Conservation (phyloP, 1,140 invertebrate species). For the Ladona fulva region DNA sequence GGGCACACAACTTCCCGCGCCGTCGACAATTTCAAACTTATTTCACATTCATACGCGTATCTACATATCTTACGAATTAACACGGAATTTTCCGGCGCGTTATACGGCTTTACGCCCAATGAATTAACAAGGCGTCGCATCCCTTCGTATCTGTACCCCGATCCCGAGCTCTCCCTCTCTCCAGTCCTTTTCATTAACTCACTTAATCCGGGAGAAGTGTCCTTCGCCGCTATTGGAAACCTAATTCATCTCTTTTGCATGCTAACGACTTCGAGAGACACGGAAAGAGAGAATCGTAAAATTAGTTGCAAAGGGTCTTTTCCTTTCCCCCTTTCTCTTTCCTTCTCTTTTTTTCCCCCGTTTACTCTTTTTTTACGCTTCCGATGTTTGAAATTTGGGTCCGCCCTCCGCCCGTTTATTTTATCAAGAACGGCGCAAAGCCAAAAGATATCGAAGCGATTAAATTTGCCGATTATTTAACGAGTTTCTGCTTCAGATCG, state of each 20-base stretch:
- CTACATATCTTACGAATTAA: slow-evolving; percentile 8
- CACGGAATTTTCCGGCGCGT: background rate
- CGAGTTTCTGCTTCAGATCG: no score
- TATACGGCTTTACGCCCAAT: background rate
- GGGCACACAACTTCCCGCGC: background rate
- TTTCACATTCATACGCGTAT: slow-evolving; percentile 6
- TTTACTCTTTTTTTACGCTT: background rate
- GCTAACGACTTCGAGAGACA: background rate
- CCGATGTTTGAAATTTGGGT: no score
- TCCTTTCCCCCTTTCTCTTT: background rate
- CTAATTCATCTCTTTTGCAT: slow-evolving; percentile 5
- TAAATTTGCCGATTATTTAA: no score
- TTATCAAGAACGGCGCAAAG: no score
- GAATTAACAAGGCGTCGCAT: background rate
- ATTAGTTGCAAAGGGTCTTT: background rate
- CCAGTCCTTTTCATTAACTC: background rate
- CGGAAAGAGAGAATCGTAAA: background rate
- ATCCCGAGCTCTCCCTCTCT: background rate
- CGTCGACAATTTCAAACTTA: slow-evolving; percentile 8
- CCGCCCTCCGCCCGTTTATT: no score
- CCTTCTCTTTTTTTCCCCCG: background rate
- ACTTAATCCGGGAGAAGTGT: slow-evolving; percentile 7
- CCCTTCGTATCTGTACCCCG: background rate
- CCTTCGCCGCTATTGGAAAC: slow-evolving; percentile 3
- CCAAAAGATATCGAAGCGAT: no score